Percentiles rank a stretch among this genome's conserved stretches.
Evolutionary conservation across 2,888 invertebrate genomes (phyloP).

Genomic region (Megalurothrips usitatus): DNA sequence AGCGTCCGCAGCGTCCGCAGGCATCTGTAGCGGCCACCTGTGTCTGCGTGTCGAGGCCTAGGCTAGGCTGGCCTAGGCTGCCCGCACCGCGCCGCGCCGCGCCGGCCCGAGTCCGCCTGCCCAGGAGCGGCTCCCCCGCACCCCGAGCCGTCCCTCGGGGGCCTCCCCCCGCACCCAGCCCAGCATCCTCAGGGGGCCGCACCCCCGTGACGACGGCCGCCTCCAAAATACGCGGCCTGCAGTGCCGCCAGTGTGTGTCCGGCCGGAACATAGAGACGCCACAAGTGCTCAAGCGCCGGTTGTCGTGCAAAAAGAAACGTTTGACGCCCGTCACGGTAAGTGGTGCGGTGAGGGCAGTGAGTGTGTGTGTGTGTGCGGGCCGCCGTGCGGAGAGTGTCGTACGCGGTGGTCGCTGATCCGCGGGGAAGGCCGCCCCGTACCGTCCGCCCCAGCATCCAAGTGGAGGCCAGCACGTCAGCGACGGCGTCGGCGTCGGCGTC

Average conservation of each 20-base stretch:
- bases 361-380: not conserved
- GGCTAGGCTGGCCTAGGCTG: not conserved
- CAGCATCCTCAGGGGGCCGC: not conserved
- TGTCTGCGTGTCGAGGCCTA: too few relatives aligned
- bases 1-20: too few relatives aligned
- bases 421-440: too few relatives aligned
- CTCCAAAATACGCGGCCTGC: slow-evolving; percentile 15
- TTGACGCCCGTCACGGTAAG: slow-evolving; percentile 2
- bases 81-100: not conserved
- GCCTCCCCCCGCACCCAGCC: not conserved
- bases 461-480: too few relatives aligned
- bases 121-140: not conserved
- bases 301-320: slow-evolving; percentile 26
- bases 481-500: too few relatives aligned
- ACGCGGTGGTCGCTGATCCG: not conserved
- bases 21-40: too few relatives aligned
- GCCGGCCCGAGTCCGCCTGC: not conserved
- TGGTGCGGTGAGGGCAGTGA: not conserved
- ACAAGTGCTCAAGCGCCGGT: slow-evolving; percentile 12
- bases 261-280: not conserved
- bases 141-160: not conserved
- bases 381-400: not conserved
- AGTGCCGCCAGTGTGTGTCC: not conserved
- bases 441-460: too few relatives aligned
- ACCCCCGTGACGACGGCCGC: not conserved